Evolutionary conservation across 2,797 vertebrate species (phyloP).

Genomic region (Poeciliopsis paucimaculata): DNA sequence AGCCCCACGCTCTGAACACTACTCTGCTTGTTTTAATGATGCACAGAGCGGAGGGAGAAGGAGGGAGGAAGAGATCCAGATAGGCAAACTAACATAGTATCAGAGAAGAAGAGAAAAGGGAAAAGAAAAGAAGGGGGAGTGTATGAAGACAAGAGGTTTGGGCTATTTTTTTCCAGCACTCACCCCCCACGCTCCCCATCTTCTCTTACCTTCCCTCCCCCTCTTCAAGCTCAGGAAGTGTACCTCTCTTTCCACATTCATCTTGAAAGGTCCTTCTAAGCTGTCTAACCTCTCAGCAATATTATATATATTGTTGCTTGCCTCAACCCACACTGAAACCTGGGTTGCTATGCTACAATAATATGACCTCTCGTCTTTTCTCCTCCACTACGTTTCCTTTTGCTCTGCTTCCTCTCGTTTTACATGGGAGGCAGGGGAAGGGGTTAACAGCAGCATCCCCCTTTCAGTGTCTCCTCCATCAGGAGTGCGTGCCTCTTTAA

Average conservation of each 20-base stretch:
- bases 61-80: conserved; percentile 50
- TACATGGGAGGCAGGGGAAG: conserved; percentile 64
- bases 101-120: conserved; percentile 31
- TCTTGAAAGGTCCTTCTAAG: conserved; percentile 80
- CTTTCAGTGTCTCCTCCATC: conserved; percentile 48
- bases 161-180: conserved; percentile 65
- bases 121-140: conserved; percentile 46
- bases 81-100: conserved; percentile 39
- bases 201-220: conserved; percentile 67
- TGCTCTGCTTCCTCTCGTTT: conserved; percentile 57
- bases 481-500: conserved; percentile 66
- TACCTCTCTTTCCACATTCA: conserved; percentile 78
- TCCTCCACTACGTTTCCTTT: conserved; percentile 70
- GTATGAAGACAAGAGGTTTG: conserved; percentile 64
- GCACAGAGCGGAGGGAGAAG: conserved; percentile 69
- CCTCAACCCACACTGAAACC: conserved; percentile 81
- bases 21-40: conserved; percentile 83
- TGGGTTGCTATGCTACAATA: conserved; percentile 81
- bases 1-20: conserved; percentile 76
- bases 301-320: conserved; percentile 81
- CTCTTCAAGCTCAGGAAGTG: conserved; percentile 66
- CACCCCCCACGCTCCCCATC: conserved; percentile 60
- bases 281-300: conserved; percentile 80
- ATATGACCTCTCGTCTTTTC: conserved; percentile 77
- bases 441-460: conserved; percentile 73